phyloP scores from a whole-genome alignment of 2,113 vertebrate species.

The Centrocercus urophasianus region DNA sequence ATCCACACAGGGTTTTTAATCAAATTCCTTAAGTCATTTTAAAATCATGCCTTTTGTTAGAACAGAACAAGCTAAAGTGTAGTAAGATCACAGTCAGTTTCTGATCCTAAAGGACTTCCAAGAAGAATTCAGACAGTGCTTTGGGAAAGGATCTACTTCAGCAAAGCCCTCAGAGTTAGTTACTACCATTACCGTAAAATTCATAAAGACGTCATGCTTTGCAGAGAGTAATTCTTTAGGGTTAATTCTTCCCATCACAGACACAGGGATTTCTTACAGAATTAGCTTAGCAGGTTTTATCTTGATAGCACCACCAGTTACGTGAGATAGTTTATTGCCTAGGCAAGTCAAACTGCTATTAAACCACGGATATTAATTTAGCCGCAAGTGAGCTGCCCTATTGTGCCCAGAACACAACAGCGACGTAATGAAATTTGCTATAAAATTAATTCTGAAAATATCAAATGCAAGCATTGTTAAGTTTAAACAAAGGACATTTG shows the following conservation, averaged over 20 bases:
- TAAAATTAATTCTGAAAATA: slow-evolving; percentile 61
- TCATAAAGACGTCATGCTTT: background rate
- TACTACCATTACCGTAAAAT: slow-evolving; percentile 17
- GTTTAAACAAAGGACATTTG: slow-evolving; percentile 52
- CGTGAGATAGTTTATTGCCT: background rate
- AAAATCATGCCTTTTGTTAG: slow-evolving; percentile 27
- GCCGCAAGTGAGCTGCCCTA: slow-evolving; percentile 1
- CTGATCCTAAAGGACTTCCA: slow-evolving; percentile 5
- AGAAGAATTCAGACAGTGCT: background rate
- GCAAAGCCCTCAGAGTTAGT: background rate
- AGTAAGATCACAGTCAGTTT: background rate
- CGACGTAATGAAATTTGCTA: slow-evolving; percentile 19
- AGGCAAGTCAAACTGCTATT: slow-evolving; percentile 46
- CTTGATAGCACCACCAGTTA: slow-evolving; percentile 30
- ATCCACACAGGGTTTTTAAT: slow-evolving; percentile 31
- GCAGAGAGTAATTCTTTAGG: background rate
- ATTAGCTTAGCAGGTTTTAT: slow-evolving; percentile 29
- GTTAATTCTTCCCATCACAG: slow-evolving; percentile 6
- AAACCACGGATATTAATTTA: slow-evolving; percentile 45
- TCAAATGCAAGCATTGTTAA: slow-evolving; percentile 38
- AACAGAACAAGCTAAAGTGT: background rate
- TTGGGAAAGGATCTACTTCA: background rate
- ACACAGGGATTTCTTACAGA: slow-evolving; percentile 21
- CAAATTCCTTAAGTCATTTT: slow-evolving; percentile 8
- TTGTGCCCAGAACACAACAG: slow-evolving; percentile 13